phyloP scores from a whole-genome alignment of 2,113 vertebrate genomes.

The Catagonus wagneri region DNA sequence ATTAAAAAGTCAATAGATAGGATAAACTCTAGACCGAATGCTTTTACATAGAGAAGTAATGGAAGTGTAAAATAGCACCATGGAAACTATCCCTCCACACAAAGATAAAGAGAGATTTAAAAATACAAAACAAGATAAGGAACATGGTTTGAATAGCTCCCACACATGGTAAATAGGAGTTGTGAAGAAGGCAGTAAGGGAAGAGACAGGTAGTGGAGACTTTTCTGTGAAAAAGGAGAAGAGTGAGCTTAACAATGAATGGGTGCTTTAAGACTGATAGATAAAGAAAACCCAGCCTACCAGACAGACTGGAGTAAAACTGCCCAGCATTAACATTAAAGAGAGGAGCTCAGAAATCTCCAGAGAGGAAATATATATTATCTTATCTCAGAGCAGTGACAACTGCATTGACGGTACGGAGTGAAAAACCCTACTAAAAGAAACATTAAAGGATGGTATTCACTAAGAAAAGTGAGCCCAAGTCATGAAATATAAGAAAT shows the following conservation, averaged over 20 bases:
- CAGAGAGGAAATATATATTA: background rate
- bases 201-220: background rate
- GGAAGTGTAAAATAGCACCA: background rate
- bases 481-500: background rate
- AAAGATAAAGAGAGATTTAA: background rate
- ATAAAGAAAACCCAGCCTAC: background rate
- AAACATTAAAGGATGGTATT: background rate
- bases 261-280: background rate
- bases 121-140: background rate
- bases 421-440: background rate
- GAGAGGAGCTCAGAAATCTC: background rate
- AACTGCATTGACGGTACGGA: background rate
- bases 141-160: background rate
- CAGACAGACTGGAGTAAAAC: background rate
- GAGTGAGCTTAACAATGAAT: background rate
- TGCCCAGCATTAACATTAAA: background rate
- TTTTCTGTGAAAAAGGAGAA: background rate
- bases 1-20: background rate
- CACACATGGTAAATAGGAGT: background rate
- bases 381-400: background rate
- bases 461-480: background rate
- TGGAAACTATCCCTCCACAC: background rate
- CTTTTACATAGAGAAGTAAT: background rate
- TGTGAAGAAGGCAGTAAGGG: background rate
- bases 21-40: slow-evolving; percentile 4